Percentiles rank a stretch among this genome's conserved stretches.
Conservation (phyloP, 35 echinoderm and acorn worm genomes). For the Ophiothrix spiculata region DNA sequence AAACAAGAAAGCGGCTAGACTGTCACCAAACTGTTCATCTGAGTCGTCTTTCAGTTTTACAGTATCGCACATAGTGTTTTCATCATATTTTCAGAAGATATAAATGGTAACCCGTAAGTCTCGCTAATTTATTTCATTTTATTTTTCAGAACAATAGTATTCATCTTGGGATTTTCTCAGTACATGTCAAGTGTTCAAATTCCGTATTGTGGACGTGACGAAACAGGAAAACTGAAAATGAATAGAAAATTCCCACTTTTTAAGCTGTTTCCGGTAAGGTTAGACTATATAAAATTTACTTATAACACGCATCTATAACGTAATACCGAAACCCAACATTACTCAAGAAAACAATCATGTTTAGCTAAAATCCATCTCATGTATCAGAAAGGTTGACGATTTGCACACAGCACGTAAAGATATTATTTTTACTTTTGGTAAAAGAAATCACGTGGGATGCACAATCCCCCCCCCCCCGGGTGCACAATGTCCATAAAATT, state of each 20-base stretch:
- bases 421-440: neutral
- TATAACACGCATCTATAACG: too few relatives aligned
- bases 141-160: slow-evolving; percentile 23
- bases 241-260: slow-evolving; percentile 57
- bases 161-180: slow-evolving; percentile 52
- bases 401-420: slow-evolving; percentile 64
- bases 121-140: slow-evolving; percentile 23
- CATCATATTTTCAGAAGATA: too few relatives aligned
- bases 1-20: neutral
- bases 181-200: slow-evolving; percentile 23
- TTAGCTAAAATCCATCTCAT: too few relatives aligned
- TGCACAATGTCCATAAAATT: too few relatives aligned
- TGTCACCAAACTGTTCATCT: neutral
- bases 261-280: slow-evolving; percentile 72
- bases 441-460: too few relatives aligned
- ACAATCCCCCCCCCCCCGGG: too few relatives aligned
- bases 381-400: slow-evolving; percentile 60
- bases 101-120: too few relatives aligned
- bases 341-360: too few relatives aligned
- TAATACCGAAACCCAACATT: too few relatives aligned
- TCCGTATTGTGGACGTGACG: slow-evolving; percentile 15
- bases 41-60: neutral
- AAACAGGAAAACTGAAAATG: slow-evolving; percentile 34
- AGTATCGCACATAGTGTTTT: too few relatives aligned
- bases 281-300: neutral